These are phyloP conservation scores for Cyrtonyx montezumae DNA, from an alignment of 2,113 vertebrate species.

Conservation along the genomic window DNA sequence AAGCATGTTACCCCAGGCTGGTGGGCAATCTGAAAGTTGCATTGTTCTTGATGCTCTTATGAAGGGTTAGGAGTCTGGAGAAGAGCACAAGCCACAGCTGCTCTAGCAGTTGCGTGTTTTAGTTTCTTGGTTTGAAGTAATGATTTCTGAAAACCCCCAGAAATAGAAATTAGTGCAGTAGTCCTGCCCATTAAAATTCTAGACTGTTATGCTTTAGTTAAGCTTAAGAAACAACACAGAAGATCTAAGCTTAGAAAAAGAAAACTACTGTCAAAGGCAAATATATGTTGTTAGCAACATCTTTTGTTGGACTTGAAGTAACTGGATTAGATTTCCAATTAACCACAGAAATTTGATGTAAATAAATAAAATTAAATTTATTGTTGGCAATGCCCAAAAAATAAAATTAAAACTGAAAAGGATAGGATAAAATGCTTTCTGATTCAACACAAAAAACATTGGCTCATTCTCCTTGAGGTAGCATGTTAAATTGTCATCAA, in stretches of 20 bases:
- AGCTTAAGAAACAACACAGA: conserved; percentile 4
- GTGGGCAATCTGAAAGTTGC: accelerated
- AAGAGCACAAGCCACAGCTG: neutral
- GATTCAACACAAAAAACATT: neutral
- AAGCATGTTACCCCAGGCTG: neutral
- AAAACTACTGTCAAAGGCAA: neutral
- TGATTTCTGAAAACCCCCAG: neutral
- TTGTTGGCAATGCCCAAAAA: neutral
- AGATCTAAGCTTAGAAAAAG: neutral
- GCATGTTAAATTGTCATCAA: neutral
- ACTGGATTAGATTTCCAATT: neutral
- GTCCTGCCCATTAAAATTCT: neutral
- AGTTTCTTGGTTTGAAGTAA: neutral
- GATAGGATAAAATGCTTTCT: neutral
- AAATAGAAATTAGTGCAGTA: neutral
- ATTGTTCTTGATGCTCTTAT: neutral
- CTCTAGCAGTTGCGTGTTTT: neutral
- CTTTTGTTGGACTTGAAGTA: neutral
- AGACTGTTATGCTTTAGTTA: neutral
- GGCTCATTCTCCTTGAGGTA: neutral
- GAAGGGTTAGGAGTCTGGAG: neutral
- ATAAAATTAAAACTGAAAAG: neutral
- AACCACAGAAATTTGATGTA: neutral
- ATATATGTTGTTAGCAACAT: neutral
- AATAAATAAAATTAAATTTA: neutral